A percentile compares a stretch with the other conserved stretches of the same genome.
phyloP scores from a whole-genome alignment of 2,888 invertebrate species.

The Apodemia duryi region DNA sequence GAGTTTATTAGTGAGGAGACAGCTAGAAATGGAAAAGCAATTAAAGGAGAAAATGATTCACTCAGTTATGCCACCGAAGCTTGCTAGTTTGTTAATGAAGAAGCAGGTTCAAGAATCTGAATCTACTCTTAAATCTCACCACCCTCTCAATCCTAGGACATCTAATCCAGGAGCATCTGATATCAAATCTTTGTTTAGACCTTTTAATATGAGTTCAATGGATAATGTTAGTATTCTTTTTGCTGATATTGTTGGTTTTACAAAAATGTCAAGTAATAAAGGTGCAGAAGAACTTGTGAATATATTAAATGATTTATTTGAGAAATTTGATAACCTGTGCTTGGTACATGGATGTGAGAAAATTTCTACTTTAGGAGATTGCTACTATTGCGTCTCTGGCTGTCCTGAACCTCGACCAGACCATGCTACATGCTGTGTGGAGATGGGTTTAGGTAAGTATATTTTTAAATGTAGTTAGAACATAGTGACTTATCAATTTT shows the following conservation, averaged over 20 bases:
- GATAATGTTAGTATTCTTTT: conserved; percentile 97
- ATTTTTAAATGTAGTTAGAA: not conserved
- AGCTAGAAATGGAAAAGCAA: conserved; percentile 95
- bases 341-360: conserved; percentile 95
- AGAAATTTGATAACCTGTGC: conserved; percentile 95
- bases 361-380: conserved; percentile 96
- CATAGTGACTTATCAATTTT: not conserved
- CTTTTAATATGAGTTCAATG: conserved; percentile 98
- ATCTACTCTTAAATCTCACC: conserved; percentile 72
- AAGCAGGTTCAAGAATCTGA: conserved; percentile 83
- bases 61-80: conserved; percentile 97
- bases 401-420: conserved; percentile 95
- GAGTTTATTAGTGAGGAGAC: conserved; percentile 91
- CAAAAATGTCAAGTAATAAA: conserved; percentile 97
- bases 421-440: conserved; percentile 96
- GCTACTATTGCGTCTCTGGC: conserved; percentile 97
- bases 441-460: conserved; percentile 92
- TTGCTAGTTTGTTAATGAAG: conserved; percentile 91
- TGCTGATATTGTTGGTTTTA: conserved; percentile 98
- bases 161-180: conserved; percentile 81
- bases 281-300: conserved; percentile 97
- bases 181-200: conserved; percentile 91
- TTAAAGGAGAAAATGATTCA: conserved; percentile 98
- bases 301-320: conserved; percentile 97
- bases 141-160: conserved; percentile 63